Base-by-base conservation (phyloP, 1,140 invertebrate species). In the Aporrectodea caliginosa region DNA sequence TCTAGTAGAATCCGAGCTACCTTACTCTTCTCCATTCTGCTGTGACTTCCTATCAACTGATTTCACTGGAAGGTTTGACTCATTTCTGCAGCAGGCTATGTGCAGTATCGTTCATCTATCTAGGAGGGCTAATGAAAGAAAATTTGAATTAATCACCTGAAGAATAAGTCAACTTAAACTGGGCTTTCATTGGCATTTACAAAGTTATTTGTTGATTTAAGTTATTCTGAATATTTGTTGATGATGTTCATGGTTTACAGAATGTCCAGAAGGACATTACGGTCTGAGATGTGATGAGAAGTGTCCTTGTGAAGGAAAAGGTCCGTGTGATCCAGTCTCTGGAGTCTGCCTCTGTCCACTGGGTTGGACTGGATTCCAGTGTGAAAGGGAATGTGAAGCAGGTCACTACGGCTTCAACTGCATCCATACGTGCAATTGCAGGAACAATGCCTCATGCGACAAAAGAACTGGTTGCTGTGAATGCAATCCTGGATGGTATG, bases 71-170 rank as follows among this genome's bases (percentile, higher is more conserved):
- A n/a, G n/a, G n/a, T n/a, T n/a, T n/a, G n/a, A n/a, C n/a, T n/a
- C n/a, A n/a, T n/a, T n/a, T n/a, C n/a, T n/a, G n/a, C n/a, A n/a
- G n/a, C n/a, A n/a, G n/a, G n/a, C 22, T 73, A 6, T 73, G 78
- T 12, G 80, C n/a, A 16, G 68, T 83, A 69, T 75, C 83, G 76
- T 91, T 78, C 97, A 95, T 88, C 90, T 92, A 12, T 85, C 88
- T 75, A 84, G 72, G 34, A 91, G 87, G 83, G 97, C 91, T 88
- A 95, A 95, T 35, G 87, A 90, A 72, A 88, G 92, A 83, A 97
- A 95, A 88, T 70, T 76, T 2, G 33, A 75, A 35, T 30, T 69
- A 35, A 30, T 29, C n/a, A 27, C 22, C 27, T 74, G 1, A n/a
- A n/a, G 27, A 27, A 27, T 34, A n/a, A 6, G n/a, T 16, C 34